A percentile compares a stretch with the other conserved stretches of the same genome.
Evolutionary conservation across 37 sponge, comb jelly and placozoan species (phyloP).

Genomic region (Lycopodina hypogea): DNA sequence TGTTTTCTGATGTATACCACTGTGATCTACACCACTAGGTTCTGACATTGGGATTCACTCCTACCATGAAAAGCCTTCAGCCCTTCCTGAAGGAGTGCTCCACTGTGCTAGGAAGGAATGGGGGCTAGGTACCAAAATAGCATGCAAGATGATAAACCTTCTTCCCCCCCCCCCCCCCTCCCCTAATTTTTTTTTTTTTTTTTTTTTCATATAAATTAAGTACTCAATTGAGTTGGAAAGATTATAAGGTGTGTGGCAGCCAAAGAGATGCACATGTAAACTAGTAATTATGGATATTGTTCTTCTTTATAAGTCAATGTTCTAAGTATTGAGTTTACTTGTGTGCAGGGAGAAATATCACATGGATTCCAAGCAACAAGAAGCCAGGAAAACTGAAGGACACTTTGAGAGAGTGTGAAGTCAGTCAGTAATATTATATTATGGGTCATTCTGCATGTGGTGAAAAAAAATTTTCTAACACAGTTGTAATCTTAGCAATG

Average conservation of each 20-base stretch:
- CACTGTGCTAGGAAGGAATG: slow-evolving; percentile 32
- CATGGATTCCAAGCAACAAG: slow-evolving; percentile 63
- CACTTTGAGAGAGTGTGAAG: slow-evolving; percentile 63
- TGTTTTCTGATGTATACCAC: background rate
- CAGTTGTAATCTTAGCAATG: too few species aligned
- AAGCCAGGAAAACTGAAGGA: slow-evolving; percentile 58
- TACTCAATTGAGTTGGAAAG: too few species aligned
- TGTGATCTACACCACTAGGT: slow-evolving; percentile 13
- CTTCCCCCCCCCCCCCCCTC: too few species aligned
- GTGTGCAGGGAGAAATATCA: slow-evolving; percentile 58
- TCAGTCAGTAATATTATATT: background rate
- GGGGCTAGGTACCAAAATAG: slow-evolving; percentile 54
- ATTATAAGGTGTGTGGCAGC: too few species aligned
- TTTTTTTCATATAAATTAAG: too few species aligned
- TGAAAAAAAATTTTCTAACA: background rate
- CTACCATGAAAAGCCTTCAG: slow-evolving; percentile 49
- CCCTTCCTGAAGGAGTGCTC: background rate
- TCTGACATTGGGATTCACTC: slow-evolving; percentile 45
- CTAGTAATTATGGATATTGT: too few species aligned
- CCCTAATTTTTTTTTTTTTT: too few species aligned
- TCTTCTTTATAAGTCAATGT: too few species aligned
- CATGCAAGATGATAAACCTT: too few species aligned
- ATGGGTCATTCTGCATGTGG: background rate
- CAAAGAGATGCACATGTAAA: too few species aligned
- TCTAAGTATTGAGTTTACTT: slow-evolving; percentile 24